A percentile compares a stretch with the other conserved stretches of the same genome.
Evolutionary conservation across 2,888 invertebrate genomes (phyloP).

Genomic region (Aporophyla nigra): DNA sequence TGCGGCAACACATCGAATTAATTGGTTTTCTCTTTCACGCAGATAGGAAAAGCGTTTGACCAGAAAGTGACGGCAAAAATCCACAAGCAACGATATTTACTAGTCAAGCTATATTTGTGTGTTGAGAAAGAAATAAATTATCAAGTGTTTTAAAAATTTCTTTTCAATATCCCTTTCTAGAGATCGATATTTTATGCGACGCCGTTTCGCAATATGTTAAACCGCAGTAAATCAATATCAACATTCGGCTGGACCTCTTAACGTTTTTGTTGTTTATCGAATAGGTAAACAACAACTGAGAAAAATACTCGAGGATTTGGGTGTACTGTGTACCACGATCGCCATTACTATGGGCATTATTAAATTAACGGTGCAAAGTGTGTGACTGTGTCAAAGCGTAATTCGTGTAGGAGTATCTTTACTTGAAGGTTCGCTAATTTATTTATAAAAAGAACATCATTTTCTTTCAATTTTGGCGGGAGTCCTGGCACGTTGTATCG

Average conservation of each 20-base stretch:
- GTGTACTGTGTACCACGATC: slow-evolving; percentile 60
- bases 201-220: slow-evolving; percentile 27
- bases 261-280: slow-evolving; percentile 53
- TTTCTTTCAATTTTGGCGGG: slow-evolving; percentile 88
- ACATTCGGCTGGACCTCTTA: neutral
- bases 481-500: slow-evolving; percentile 83
- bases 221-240: slow-evolving; percentile 16
- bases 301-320: slow-evolving; percentile 48
- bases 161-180: slow-evolving; percentile 58
- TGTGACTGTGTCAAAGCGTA: slow-evolving; percentile 55
- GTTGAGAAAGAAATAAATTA: slow-evolving; percentile 64
- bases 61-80: slow-evolving; percentile 48
- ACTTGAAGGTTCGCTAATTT: slow-evolving; percentile 69
- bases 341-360: slow-evolving; percentile 69
- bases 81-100: slow-evolving; percentile 47
- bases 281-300: slow-evolving; percentile 64
- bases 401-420: slow-evolving; percentile 62
- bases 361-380: slow-evolving; percentile 65
- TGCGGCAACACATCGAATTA: slow-evolving; percentile 48
- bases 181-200: slow-evolving; percentile 56
- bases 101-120: slow-evolving; percentile 51
- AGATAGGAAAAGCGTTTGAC: neutral
- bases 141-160: slow-evolving; percentile 56
- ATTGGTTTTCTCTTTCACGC: slow-evolving; percentile 60
- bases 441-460: slow-evolving; percentile 76